Conservation (phyloP, 2,888 invertebrate genomes). For the Drosophila longiperda region DNA sequence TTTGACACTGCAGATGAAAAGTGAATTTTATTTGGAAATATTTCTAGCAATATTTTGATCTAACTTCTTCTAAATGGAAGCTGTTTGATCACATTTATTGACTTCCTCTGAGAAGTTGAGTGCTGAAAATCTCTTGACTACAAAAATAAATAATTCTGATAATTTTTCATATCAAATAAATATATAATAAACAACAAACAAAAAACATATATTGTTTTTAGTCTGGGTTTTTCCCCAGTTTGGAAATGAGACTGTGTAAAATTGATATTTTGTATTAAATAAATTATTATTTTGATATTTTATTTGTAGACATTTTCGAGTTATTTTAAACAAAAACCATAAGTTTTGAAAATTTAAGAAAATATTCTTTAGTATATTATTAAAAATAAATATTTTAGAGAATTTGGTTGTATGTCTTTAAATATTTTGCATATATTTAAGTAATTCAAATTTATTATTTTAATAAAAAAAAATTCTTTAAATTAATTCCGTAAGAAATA, state of each 20-base stretch:
- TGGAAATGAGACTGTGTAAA: neutral
- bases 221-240: neutral
- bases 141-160: neutral
- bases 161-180: neutral
- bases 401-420: neutral
- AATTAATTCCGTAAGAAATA: neutral
- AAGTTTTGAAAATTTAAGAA: neutral
- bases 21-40: neutral
- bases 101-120: neutral
- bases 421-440: neutral
- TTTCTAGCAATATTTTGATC: neutral
- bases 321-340: neutral
- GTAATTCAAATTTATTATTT: neutral
- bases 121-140: neutral
- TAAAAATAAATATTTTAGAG: too few species aligned
- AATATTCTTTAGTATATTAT: neutral
- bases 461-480: neutral
- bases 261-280: neutral
- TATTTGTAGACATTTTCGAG: neutral
- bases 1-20: neutral
- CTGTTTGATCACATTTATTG: neutral
- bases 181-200: neutral
- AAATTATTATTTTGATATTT: neutral
- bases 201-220: rapidly evolving
- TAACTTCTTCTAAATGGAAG: neutral